Conservation (phyloP, 2,888 invertebrate species). For the Fragum sueziense region DNA sequence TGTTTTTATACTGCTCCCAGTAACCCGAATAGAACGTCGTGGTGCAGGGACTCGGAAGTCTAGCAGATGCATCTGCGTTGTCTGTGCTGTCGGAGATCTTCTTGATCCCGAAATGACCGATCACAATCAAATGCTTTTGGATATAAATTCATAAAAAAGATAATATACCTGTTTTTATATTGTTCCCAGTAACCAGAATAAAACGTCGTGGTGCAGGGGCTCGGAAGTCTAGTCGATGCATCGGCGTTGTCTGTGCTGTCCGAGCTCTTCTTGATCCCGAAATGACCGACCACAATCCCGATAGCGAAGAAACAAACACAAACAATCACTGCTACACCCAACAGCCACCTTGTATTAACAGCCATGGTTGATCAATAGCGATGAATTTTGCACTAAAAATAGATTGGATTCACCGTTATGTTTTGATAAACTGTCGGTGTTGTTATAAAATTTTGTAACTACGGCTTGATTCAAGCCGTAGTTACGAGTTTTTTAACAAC, state of each 20-base stretch:
- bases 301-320: conserved; percentile 26
- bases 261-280: conserved; percentile 25
- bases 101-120: conserved; percentile 44
- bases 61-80: background rate
- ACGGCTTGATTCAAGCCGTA: no score
- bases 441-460: no score
- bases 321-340: conserved; percentile 12
- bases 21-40: background rate
- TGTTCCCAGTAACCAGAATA: background rate
- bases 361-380: conserved; percentile 5
- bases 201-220: background rate
- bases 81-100: background rate
- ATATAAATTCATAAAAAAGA: no score
- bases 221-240: background rate
- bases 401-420: no score
- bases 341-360: conserved; percentile 11
- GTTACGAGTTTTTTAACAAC: no score
- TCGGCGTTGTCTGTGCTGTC: background rate
- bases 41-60: background rate
- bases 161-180: conserved; percentile 37
- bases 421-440: no score
- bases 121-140: no score
- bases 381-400: no score
- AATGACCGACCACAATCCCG: conserved; percentile 44
- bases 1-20: conserved; percentile 26